Conservation (phyloP, 2,888 invertebrate species). For the Pilophorus perplexus region DNA sequence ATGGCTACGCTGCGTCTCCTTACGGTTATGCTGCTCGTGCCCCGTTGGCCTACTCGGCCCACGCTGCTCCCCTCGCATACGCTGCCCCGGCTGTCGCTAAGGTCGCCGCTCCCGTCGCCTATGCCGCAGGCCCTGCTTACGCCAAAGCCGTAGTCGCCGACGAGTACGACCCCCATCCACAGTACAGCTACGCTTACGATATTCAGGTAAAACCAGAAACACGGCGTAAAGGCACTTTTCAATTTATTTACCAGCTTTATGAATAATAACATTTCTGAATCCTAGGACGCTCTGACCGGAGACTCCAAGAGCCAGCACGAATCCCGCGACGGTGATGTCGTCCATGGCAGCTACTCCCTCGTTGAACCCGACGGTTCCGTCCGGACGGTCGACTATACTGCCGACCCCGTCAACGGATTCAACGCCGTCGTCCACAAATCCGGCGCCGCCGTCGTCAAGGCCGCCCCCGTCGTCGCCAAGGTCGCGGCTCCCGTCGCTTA, state of each 20-base stretch:
- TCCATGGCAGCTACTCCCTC: constrained; percentile 39
- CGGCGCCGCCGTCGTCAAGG: too few relatives aligned
- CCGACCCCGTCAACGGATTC: too few relatives aligned
- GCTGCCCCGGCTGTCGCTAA: too few relatives aligned
- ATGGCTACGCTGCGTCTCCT: too few relatives aligned
- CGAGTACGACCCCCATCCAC: constrained; percentile 47
- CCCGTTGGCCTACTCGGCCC: constrained; percentile 39
- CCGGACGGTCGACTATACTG: constrained; percentile 34
- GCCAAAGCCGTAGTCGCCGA: constrained; percentile 40
- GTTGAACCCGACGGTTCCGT: constrained; percentile 36
- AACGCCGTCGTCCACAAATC: too few relatives aligned
- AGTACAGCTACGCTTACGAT: constrained; percentile 42
- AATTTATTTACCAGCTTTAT: too few relatives aligned
- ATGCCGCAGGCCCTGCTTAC: constrained; percentile 43
- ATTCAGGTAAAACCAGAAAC: constrained; percentile 40
- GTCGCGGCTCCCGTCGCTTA: constrained; percentile 11
- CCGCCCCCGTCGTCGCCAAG: too few relatives aligned
- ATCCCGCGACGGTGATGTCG: constrained; percentile 37
- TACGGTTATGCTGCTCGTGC: constrained; percentile 43
- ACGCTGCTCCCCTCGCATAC: constrained; percentile 38
- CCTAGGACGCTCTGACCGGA: constrained; percentile 13
- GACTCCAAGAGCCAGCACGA: too few relatives aligned
- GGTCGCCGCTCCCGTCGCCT: too few relatives aligned
- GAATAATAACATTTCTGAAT: too few relatives aligned
- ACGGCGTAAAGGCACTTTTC: too few relatives aligned